Evolutionary conservation across 2,797 vertebrate genomes (phyloP).

Genomic region (Karalla daura): DNA sequence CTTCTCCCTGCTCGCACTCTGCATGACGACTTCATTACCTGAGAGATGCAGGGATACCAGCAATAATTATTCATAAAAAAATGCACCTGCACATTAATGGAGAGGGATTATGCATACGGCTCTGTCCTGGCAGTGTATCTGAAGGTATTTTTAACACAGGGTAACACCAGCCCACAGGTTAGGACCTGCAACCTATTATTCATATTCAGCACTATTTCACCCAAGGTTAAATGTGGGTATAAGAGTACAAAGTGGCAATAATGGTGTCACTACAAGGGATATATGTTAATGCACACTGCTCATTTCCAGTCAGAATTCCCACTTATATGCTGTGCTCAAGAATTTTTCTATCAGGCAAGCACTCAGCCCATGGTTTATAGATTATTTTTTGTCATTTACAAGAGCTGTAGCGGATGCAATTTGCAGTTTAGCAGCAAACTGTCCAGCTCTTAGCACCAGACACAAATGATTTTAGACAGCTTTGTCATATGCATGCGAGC

Average conservation of each 20-base stretch:
- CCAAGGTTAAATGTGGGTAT: conserved; percentile 69
- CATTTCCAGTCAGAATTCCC: conserved; percentile 42
- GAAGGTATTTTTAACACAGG: conserved; percentile 63
- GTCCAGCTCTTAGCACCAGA: conserved; percentile 11
- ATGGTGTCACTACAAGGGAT: conserved; percentile 58
- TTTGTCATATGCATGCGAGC: conserved; percentile 17
- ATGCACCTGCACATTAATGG: conserved; percentile 64
- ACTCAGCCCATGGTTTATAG: conserved; percentile 30
- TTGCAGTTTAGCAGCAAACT: conserved; percentile 35
- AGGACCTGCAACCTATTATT: conserved; percentile 65
- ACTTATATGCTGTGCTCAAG: conserved; percentile 29
- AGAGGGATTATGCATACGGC: conserved; percentile 60
- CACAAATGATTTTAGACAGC: conserved; percentile 25
- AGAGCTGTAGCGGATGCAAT: conserved; percentile 39
- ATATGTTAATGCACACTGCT: conserved; percentile 61
- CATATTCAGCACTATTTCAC: conserved; percentile 62
- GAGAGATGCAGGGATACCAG: conserved; percentile 40
- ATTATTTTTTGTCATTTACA: conserved; percentile 36
- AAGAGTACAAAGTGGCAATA: conserved; percentile 57
- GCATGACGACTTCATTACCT: conserved; percentile 47
- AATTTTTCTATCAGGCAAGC: conserved; percentile 35
- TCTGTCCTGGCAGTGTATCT: conserved; percentile 54
- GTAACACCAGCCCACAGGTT: conserved; percentile 49
- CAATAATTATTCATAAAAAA: conserved; percentile 67
- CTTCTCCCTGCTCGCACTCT: conserved; percentile 14